A percentile compares a stretch with the other conserved stretches of the same genome.
Evolutionary conservation across 2,888 invertebrate genomes (phyloP).

Genomic region (Sinohyriopsis cumingii): DNA sequence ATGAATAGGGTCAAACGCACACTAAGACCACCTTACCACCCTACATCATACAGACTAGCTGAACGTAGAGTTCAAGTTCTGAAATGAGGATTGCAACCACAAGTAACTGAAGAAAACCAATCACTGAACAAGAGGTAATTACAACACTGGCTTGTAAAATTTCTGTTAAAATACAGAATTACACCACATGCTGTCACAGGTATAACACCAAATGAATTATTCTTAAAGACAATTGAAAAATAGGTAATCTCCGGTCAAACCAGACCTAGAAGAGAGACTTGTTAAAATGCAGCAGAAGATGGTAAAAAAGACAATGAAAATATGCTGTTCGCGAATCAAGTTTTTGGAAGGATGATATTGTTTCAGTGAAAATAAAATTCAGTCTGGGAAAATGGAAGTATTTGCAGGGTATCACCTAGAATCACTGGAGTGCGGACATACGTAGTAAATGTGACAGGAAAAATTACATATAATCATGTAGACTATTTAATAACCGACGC

Average conservation of each 20-base stretch:
- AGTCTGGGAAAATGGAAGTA: conserved; percentile 1
- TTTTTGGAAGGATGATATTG: conserved; percentile 6
- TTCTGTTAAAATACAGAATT: conserved; percentile 17
- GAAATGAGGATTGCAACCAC: conserved; percentile 14
- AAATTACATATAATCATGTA: conserved; percentile 4
- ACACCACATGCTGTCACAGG: conserved; percentile 21
- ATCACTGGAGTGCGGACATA: conserved; percentile 5
- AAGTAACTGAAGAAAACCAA: conserved; percentile 6
- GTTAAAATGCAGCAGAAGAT: conserved; percentile 3
- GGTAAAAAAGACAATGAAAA: conserved; percentile 7
- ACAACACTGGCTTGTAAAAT: conserved; percentile 12
- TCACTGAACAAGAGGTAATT: conserved; percentile 1
- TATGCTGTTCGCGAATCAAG: not conserved
- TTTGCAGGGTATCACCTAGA: conserved; percentile 5
- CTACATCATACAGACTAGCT: conserved; percentile 20
- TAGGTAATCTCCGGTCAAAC: too few relatives aligned
- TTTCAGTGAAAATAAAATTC: conserved; percentile 5
- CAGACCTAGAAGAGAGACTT: not conserved
- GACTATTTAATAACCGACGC: conserved; percentile 3
- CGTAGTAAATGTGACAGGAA: conserved; percentile 1
- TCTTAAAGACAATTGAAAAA: conserved; percentile 1
- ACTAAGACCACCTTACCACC: conserved; percentile 19
- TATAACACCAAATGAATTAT: conserved; percentile 17
- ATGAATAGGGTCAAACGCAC: conserved; percentile 24
- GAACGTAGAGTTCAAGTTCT: conserved; percentile 22